A percentile compares a stretch with the other conserved stretches of the same genome.
phyloP scores from a whole-genome alignment of 2,113 vertebrate species.

The Spea multiplicata region DNA sequence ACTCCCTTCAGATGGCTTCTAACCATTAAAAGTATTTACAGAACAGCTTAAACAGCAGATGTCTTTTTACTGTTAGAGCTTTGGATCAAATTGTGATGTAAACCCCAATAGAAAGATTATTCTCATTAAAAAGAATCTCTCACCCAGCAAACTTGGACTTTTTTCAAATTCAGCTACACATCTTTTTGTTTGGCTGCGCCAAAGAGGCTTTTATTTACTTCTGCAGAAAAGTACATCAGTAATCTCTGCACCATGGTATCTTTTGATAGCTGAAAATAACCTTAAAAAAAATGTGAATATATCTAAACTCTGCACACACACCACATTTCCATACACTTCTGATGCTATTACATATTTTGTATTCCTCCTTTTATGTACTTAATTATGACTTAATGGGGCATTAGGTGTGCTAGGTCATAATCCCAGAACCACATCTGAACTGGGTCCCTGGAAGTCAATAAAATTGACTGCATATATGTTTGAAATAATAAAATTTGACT shows the following conservation, averaged over 20 bases:
- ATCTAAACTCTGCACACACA: no score
- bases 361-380: no score
- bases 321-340: no score
- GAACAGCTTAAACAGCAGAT: slow-evolving; percentile 80
- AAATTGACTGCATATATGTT: no score
- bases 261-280: no score
- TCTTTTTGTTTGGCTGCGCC: slow-evolving; percentile 55
- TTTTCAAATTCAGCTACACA: slow-evolving; percentile 64
- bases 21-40: slow-evolving; percentile 82
- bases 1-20: slow-evolving; percentile 76
- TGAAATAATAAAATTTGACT: no score
- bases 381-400: no score
- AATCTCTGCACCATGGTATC: not conserved
- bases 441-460: no score
- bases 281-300: no score
- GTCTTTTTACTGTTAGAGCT: slow-evolving; percentile 66
- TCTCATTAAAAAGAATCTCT: slow-evolving; percentile 67
- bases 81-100: slow-evolving; percentile 77
- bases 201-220: slow-evolving; percentile 43
- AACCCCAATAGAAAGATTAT: slow-evolving; percentile 66
- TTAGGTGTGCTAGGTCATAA: no score
- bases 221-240: slow-evolving; percentile 9
- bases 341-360: no score
- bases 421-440: no score
- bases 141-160: slow-evolving; percentile 61